Evolutionary conservation across 30 jellyfish, hydroid and myxozoan genomes (phyloP).

Genomic region (Chrysaora quinquecirrha): DNA sequence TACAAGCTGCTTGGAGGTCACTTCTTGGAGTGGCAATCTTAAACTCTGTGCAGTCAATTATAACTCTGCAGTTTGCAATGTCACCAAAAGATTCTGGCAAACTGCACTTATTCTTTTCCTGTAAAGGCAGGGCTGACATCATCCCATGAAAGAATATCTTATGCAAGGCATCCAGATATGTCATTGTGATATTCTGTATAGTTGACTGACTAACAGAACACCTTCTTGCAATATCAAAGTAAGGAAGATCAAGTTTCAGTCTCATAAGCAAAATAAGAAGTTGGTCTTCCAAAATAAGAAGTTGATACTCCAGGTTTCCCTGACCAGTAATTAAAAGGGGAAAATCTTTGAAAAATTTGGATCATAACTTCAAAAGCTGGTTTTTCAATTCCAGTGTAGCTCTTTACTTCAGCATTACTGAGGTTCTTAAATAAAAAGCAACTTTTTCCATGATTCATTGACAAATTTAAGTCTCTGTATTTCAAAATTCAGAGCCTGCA

Average conservation of each 20-base stretch:
- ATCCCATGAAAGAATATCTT: no score
- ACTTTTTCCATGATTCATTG: no score
- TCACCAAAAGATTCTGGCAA: slow-evolving; percentile 42
- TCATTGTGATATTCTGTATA: slow-evolving; percentile 22
- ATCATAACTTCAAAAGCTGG: background rate
- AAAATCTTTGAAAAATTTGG: no score
- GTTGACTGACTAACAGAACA: slow-evolving; percentile 16
- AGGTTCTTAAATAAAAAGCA: slow-evolving; percentile 1
- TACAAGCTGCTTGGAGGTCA: slow-evolving; percentile 32
- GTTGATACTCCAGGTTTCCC: slow-evolving; percentile 20
- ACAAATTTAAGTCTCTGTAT: no score
- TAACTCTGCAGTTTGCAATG: no score
- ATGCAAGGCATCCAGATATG: no score
- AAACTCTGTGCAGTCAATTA: slow-evolving; percentile 31
- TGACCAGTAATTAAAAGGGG: slow-evolving; percentile 30
- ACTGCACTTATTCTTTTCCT: slow-evolving; percentile 33
- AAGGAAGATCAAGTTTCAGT: no score
- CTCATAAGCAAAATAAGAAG: no score
- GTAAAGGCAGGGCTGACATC: no score
- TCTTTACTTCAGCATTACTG: background rate
- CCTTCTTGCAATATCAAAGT: no score
- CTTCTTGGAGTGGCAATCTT: slow-evolving; percentile 28
- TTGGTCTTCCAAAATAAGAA: slow-evolving; percentile 22
- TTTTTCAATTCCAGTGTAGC: slow-evolving; percentile 23
- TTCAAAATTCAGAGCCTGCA: no score